phyloP scores from a whole-genome alignment of 2,797 vertebrate species.

The Cossypha polioptera region DNA sequence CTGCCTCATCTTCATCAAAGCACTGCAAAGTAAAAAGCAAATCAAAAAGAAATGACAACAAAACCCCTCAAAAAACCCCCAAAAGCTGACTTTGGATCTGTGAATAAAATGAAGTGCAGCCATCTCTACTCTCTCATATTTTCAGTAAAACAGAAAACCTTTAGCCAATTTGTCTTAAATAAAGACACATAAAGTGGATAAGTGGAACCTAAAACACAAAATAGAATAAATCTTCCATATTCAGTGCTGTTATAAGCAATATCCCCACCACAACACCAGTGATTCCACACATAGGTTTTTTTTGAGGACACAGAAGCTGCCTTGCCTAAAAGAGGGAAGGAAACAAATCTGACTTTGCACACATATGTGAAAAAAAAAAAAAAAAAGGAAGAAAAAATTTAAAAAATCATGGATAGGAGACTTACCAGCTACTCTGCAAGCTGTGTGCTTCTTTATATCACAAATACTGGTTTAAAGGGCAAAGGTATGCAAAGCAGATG shows the following conservation, averaged over 20 bases:
- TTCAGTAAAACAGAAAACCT: neutral
- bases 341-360: neutral
- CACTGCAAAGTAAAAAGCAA: neutral
- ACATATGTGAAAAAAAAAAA: neutral
- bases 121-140: neutral
- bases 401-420: neutral
- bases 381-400: fast-evolving
- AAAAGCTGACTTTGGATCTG: neutral
- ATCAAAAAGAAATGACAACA: neutral
- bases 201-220: neutral
- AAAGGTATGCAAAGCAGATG: constrained; percentile 44
- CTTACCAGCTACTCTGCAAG: constrained; percentile 4
- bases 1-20: neutral
- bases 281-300: neutral
- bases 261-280: neutral
- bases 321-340: neutral
- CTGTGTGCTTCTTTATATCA: neutral
- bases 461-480: constrained; percentile 28
- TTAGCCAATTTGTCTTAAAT: neutral
- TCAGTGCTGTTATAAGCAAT: neutral
- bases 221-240: neutral
- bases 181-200: neutral
- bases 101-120: neutral
- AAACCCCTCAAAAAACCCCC: fast-evolving
- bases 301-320: neutral